A percentile compares a stretch with the other conserved stretches of the same genome.
phyloP scores from a whole-genome alignment of 2,797 vertebrate genomes.

The Gallinago stenura region DNA sequence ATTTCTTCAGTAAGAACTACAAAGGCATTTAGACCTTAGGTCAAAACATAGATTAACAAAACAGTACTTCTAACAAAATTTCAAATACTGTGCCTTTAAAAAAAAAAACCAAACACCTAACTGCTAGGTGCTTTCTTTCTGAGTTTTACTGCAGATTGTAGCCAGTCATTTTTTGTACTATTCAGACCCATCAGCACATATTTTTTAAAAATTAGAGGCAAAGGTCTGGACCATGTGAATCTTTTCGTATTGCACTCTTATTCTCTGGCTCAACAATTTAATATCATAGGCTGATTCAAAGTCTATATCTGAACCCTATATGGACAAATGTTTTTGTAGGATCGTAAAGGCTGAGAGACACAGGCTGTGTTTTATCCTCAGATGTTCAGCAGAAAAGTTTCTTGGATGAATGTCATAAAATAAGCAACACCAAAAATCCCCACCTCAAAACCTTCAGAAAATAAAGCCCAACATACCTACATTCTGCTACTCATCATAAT shows the following conservation, averaged over 20 bases:
- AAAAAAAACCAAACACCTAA: neutral
- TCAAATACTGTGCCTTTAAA: neutral
- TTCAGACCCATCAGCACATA: neutral
- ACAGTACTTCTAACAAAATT: neutral
- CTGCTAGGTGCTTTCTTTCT: neutral
- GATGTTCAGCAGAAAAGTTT: neutral
- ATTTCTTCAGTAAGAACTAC: neutral
- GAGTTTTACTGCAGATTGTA: neutral
- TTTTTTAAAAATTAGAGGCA: neutral
- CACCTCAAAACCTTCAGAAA: neutral
- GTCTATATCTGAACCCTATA: neutral
- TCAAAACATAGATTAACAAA: neutral
- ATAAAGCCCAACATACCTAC: neutral
- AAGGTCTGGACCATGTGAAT: neutral
- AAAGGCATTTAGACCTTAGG: neutral
- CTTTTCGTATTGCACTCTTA: neutral
- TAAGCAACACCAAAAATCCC: accelerated
- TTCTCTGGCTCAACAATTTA: neutral
- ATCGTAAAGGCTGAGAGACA: neutral
- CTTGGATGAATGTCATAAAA: neutral
- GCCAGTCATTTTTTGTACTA: neutral
- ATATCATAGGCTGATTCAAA: neutral
- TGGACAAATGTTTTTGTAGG: neutral
- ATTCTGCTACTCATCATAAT: neutral
- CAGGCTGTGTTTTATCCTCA: neutral